Evolutionary conservation across 2,797 vertebrate species (phyloP).

Genomic region (Siniperca undulata): DNA sequence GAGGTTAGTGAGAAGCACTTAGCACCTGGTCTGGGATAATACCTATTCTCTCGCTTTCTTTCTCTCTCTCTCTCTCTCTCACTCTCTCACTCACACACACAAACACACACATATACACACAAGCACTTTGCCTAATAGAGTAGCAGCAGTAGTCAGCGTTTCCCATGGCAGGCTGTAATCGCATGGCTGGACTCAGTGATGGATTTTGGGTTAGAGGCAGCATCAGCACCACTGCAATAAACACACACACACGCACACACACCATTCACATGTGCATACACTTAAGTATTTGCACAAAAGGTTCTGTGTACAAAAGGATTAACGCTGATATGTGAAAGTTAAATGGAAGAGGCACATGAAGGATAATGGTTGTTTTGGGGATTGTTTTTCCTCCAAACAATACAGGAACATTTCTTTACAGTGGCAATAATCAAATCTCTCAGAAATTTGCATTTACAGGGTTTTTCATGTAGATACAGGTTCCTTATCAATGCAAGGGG

Average conservation of each 20-base stretch:
- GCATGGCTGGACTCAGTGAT: conserved; percentile 85
- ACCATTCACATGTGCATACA: conserved; percentile 51
- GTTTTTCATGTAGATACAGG: neutral
- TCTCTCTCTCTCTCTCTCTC: conserved; percentile 56
- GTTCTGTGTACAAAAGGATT: conserved; percentile 57
- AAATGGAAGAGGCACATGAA: conserved; percentile 48
- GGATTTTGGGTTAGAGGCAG: conserved; percentile 83
- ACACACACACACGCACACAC: conserved; percentile 57
- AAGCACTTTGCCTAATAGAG: conserved; percentile 87
- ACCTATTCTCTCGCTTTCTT: conserved; percentile 65
- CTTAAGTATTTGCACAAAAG: conserved; percentile 56
- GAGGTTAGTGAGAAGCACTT: conserved; percentile 78
- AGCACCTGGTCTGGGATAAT: conserved; percentile 77
- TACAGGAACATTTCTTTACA: conserved; percentile 11
- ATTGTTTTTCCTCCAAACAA: neutral
- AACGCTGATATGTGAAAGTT: conserved; percentile 52
- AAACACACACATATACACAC: conserved; percentile 68
- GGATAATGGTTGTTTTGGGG: conserved; percentile 33
- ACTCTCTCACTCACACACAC: conserved; percentile 37
- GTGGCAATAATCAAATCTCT: conserved; percentile 33
- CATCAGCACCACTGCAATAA: conserved; percentile 81
- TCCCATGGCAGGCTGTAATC: conserved; percentile 83
- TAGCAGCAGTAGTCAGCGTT: conserved; percentile 86
- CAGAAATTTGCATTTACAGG: conserved; percentile 20
- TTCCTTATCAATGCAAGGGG: neutral